These are phyloP conservation scores for Chouioia cunea DNA, from an alignment of 2,888 invertebrate genomes.

Conservation along the genomic window DNA sequence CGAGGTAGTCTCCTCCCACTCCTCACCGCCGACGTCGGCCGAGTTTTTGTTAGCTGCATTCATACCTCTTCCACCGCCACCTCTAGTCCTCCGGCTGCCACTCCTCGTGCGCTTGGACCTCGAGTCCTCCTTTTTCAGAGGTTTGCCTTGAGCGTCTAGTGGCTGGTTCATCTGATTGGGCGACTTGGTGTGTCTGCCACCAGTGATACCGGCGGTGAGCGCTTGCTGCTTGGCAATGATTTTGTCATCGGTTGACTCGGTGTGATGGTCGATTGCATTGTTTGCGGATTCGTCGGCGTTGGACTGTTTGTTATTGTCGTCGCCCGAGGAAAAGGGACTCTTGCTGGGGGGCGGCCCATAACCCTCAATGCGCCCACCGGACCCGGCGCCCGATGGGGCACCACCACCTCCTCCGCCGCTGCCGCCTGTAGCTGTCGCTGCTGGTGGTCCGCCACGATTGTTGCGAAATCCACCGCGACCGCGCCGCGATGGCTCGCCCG, in stretches of 20 bases:
- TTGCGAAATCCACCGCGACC: constrained; percentile 76
- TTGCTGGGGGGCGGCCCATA: constrained; percentile 87
- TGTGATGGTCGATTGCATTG: constrained; percentile 56
- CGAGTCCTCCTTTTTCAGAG: constrained; percentile 59
- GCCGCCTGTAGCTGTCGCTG: background rate
- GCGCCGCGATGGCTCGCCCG: constrained; percentile 89
- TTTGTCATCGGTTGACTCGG: constrained; percentile 73
- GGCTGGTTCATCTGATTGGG: constrained; percentile 53
- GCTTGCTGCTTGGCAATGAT: constrained; percentile 77
- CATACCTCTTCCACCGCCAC: constrained; percentile 24
- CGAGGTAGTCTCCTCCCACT: constrained; percentile 87
- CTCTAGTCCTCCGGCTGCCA: constrained; percentile 60
- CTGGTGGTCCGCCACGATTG: constrained; percentile 35
- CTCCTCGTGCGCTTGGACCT: constrained; percentile 63
- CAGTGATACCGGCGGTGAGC: constrained; percentile 76
- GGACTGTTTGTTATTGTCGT: constrained; percentile 68
- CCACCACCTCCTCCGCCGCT: background rate
- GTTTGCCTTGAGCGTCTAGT: constrained; percentile 42
- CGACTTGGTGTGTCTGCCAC: constrained; percentile 69
- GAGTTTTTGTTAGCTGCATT: constrained; percentile 51
- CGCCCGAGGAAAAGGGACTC: constrained; percentile 77
- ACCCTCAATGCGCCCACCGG: constrained; percentile 77
- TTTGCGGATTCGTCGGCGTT: constrained; percentile 8
- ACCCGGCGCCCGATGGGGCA: constrained; percentile 64
- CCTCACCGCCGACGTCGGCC: constrained; percentile 73